Evolutionary conservation across 1,140 invertebrate genomes (phyloP).

Genomic region (Drosophila tropicalis): DNA sequence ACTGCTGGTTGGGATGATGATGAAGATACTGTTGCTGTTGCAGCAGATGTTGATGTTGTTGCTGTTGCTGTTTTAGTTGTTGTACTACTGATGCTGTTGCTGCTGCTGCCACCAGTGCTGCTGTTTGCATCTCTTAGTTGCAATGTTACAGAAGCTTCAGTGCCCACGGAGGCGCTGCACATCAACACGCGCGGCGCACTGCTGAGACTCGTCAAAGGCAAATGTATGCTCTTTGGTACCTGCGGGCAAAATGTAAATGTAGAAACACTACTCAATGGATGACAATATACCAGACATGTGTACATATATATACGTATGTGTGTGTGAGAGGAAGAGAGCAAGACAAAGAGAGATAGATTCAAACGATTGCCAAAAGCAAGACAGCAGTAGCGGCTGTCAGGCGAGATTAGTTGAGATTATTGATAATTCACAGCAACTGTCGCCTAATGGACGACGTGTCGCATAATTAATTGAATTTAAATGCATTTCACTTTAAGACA

Average conservation of each 20-base stretch:
- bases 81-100: slow-evolving; percentile 37
- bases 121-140: slow-evolving; percentile 84
- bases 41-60: slow-evolving; percentile 14
- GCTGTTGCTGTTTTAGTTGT: slow-evolving; percentile 53
- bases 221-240: slow-evolving; percentile 83
- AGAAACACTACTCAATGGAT: slow-evolving; percentile 51
- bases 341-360: neutral
- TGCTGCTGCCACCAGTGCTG: slow-evolving; percentile 67
- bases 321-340: neutral
- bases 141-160: slow-evolving; percentile 84
- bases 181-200: slow-evolving; percentile 85
- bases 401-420: slow-evolving; percentile 68
- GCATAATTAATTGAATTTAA: slow-evolving; percentile 75
- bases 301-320: slow-evolving; percentile 20
- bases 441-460: slow-evolving; percentile 62
- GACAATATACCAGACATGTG: slow-evolving; percentile 36
- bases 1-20: slow-evolving; percentile 52
- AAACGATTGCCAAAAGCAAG: slow-evolving; percentile 54
- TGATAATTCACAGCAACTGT: slow-evolving; percentile 72
- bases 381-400: slow-evolving; percentile 50
- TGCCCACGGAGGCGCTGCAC: slow-evolving; percentile 86
- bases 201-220: slow-evolving; percentile 85
- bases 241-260: slow-evolving; percentile 39
- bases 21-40: slow-evolving; percentile 32
- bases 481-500: slow-evolving; percentile 59